These are phyloP conservation scores for Drosophila novamexicana DNA, from an alignment of 1,140 invertebrate genomes.

Conservation along the genomic window DNA sequence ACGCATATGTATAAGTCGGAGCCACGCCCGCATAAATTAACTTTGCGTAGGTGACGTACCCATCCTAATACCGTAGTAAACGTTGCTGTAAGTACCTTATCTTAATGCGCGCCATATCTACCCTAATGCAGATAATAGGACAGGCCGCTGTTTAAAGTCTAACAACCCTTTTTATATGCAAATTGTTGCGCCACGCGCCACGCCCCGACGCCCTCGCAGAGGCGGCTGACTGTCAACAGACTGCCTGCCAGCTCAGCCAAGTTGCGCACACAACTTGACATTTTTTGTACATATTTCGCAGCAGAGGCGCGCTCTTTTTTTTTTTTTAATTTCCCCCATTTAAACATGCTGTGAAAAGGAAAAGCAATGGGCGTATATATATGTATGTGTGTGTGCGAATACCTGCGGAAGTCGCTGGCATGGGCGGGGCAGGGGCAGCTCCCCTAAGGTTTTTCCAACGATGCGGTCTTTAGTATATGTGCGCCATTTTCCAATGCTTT, in stretches of 20 bases:
- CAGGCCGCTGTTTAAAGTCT: constrained; percentile 79
- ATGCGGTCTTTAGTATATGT: constrained; percentile 43
- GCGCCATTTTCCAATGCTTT: constrained; percentile 53
- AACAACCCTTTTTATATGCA: constrained; percentile 83
- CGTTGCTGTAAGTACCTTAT: constrained; percentile 78
- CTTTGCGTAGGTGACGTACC: constrained; percentile 54
- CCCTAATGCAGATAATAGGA: constrained; percentile 81
- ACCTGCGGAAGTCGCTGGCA: constrained; percentile 5
- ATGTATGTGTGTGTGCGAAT: constrained; percentile 11
- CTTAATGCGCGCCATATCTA: constrained; percentile 78
- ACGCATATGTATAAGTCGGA: constrained; percentile 16
- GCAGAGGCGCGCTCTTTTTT: constrained; percentile 33
- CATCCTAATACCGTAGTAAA: constrained; percentile 52
- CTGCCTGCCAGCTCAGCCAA: constrained; percentile 15
- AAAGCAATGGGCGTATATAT: constrained; percentile 33
- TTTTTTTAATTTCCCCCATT: constrained; percentile 79
- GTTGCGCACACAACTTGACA: constrained; percentile 65
- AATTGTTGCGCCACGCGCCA: constrained; percentile 77
- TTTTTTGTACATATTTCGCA: constrained; percentile 64
- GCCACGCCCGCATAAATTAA: constrained; percentile 77
- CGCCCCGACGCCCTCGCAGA: constrained; percentile 48
- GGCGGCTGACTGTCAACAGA: constrained; percentile 29
- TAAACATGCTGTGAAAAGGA: constrained; percentile 63
- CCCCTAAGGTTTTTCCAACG: constrained; percentile 29
- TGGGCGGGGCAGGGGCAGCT: constrained; percentile 13